A percentile compares a stretch with the other conserved stretches of the same genome.
phyloP scores from a whole-genome alignment of 2,113 vertebrate genomes.

The Pitta sordida region DNA sequence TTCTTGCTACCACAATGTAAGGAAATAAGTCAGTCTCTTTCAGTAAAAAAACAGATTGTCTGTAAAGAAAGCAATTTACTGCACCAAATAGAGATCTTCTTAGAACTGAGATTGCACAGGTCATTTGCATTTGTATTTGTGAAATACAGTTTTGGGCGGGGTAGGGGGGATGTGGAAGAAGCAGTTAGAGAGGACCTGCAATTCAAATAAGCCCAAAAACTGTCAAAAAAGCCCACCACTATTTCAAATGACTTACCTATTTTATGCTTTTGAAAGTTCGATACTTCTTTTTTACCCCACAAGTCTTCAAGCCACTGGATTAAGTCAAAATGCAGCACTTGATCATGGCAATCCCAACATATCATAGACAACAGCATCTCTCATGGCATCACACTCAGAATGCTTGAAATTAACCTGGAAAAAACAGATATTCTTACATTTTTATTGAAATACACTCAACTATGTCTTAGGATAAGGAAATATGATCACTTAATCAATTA shows the following conservation, averaged over 20 bases:
- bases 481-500: neutral
- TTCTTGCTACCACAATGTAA: neutral
- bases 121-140: neutral
- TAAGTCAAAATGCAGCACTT: conserved; percentile 63
- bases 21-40: neutral
- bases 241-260: conserved; percentile 57
- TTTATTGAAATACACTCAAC: conserved; percentile 34
- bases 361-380: conserved; percentile 63
- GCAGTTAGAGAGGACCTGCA: neutral
- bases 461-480: neutral
- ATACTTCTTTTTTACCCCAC: conserved; percentile 25
- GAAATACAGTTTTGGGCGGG: neutral
- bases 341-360: conserved; percentile 67
- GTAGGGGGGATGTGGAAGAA: too few species aligned
- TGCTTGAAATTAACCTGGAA: conserved; percentile 66
- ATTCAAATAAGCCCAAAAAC: neutral
- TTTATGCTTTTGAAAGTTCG: conserved; percentile 64
- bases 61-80: neutral
- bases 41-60: neutral
- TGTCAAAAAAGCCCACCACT: neutral
- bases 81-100: neutral
- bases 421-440: conserved; percentile 38
- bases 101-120: neutral
- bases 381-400: conserved; percentile 51
- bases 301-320: conserved; percentile 57